Conservation (phyloP, 2,797 vertebrate species). For the Hephaestus fuliginosus region DNA sequence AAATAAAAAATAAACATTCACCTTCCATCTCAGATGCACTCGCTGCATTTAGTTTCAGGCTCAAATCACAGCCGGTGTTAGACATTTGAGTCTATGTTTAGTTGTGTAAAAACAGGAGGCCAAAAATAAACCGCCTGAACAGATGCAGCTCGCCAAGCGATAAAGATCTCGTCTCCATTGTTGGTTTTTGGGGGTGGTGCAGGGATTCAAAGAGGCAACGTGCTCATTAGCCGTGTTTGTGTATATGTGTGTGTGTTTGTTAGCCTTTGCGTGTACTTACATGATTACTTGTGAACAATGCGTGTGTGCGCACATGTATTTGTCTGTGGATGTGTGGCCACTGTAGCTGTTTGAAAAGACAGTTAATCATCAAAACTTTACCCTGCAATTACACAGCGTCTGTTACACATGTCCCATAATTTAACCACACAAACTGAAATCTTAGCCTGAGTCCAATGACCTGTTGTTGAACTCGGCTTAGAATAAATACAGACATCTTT, state of each 20-base stretch:
- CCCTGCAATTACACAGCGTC: slow-evolving; percentile 39
- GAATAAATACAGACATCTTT: slow-evolving; percentile 10
- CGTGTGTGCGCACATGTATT: slow-evolving; percentile 26
- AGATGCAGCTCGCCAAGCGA: slow-evolving; percentile 66
- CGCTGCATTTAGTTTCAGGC: slow-evolving; percentile 39
- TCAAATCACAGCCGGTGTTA: slow-evolving; percentile 42
- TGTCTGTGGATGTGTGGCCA: slow-evolving; percentile 23
- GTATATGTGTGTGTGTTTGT: slow-evolving; percentile 18
- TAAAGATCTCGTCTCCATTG: slow-evolving; percentile 82
- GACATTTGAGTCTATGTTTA: slow-evolving; percentile 72
- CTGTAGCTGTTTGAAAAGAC: slow-evolving; percentile 29
- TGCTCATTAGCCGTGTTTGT: slow-evolving; percentile 68
- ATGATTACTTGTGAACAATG: slow-evolving; percentile 44
- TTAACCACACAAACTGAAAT: slow-evolving; percentile 27
- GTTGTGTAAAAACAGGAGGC: slow-evolving; percentile 66
- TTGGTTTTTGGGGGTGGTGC: slow-evolving; percentile 71
- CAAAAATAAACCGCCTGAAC: slow-evolving; percentile 73
- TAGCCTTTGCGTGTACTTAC: slow-evolving; percentile 25
- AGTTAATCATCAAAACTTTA: slow-evolving; percentile 46
- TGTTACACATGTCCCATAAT: slow-evolving; percentile 32
- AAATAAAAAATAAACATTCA: slow-evolving; percentile 18
- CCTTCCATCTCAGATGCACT: slow-evolving; percentile 38
- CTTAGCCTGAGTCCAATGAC: slow-evolving; percentile 15
- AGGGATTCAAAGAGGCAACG: slow-evolving; percentile 63
- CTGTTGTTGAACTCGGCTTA: slow-evolving; percentile 18